Percentiles rank a stretch among this genome's conserved stretches.
These are phyloP conservation scores for Delichon dasypus DNA, from an alignment of 2,797 vertebrate species.

Conservation along the genomic window DNA sequence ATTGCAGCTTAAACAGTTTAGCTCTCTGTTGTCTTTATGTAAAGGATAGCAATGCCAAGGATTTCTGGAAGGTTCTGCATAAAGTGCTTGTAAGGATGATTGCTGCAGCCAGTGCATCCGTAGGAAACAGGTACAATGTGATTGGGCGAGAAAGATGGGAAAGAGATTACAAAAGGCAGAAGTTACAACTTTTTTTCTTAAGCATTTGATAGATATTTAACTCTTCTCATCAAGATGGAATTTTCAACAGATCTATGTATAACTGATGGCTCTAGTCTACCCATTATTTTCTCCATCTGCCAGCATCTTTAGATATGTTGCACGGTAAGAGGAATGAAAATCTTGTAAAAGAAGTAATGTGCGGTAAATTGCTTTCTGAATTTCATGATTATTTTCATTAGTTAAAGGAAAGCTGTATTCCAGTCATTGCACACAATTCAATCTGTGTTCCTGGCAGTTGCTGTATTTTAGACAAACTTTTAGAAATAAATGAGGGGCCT, in stretches of 20 bases:
- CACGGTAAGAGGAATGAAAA: not conserved
- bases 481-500: not conserved
- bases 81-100: not conserved
- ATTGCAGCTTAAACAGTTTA: not conserved
- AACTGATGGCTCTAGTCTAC: not conserved
- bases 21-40: not conserved
- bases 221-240: not conserved
- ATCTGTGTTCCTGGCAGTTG: not conserved
- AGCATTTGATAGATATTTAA: not conserved
- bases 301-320: not conserved
- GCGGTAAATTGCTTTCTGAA: not conserved
- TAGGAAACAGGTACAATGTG: not conserved
- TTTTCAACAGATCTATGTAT: not conserved
- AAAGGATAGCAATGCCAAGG: not conserved
- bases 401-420: not conserved
- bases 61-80: not conserved
- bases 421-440: not conserved
- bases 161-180: not conserved
- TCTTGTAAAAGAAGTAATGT: not conserved
- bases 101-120: not conserved
- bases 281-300: not conserved
- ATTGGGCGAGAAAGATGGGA: not conserved
- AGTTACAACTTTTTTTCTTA: not conserved
- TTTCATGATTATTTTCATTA: not conserved
- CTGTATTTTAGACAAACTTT: not conserved